Percentiles rank a stretch among this genome's conserved stretches.
Evolutionary conservation across 1,140 invertebrate species (phyloP).

Genomic region (Hypothenemus hampei): DNA sequence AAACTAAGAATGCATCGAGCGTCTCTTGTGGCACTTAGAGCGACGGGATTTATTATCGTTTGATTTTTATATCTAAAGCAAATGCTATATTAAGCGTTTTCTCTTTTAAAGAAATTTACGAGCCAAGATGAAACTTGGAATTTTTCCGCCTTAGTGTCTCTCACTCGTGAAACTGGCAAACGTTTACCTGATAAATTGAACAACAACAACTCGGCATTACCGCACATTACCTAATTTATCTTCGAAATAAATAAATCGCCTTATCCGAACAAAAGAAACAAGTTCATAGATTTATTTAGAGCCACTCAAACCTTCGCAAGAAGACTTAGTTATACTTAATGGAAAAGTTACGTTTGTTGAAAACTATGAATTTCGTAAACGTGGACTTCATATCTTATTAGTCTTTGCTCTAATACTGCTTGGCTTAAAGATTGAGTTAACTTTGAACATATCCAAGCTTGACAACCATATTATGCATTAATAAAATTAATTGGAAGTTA

Average conservation of each 20-base stretch:
- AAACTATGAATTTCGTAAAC: slow-evolving; percentile 8
- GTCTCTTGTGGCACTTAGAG: slow-evolving; percentile 10
- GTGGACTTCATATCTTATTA: slow-evolving; percentile 13
- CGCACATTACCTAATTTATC: too few relatives aligned
- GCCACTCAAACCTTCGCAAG: neutral
- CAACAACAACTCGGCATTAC: too few relatives aligned
- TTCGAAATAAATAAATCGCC: too few relatives aligned
- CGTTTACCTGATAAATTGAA: too few relatives aligned
- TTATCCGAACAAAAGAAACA: too few relatives aligned
- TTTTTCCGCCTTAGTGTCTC: too few relatives aligned
- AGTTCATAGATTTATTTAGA: neutral
- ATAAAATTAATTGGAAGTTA: too few relatives aligned
- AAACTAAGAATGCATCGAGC: slow-evolving; percentile 17
- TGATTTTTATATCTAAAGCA: slow-evolving; percentile 17
- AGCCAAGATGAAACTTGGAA: too few relatives aligned
- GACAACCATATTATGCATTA: too few relatives aligned
- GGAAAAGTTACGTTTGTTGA: neutral
- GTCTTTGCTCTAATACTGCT: neutral
- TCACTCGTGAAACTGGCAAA: too few relatives aligned
- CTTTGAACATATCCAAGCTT: too few relatives aligned
- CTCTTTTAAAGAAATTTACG: slow-evolving; percentile 1
- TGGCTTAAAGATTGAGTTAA: neutral
- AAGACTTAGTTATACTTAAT: slow-evolving; percentile 9
- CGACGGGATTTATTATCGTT: slow-evolving; percentile 16
- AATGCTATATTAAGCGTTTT: slow-evolving; percentile 5